Percentiles rank a stretch among this genome's conserved stretches.
These are phyloP conservation scores for Campoletis sonorensis DNA, from an alignment of 1,140 invertebrate species.

Conservation along the genomic window DNA sequence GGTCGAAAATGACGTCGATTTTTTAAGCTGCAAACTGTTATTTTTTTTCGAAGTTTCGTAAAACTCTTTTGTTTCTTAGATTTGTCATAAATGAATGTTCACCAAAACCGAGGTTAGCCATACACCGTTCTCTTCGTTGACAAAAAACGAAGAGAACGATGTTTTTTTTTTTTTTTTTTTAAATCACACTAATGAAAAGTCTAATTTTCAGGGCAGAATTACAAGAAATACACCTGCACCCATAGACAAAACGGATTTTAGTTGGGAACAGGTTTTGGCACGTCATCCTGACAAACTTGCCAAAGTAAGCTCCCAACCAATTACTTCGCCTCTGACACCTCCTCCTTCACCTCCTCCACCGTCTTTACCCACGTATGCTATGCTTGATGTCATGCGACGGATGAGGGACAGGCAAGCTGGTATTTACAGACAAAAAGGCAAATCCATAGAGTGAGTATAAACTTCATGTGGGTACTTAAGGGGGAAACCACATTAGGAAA, in stretches of 20 bases:
- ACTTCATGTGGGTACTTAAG: too few relatives aligned
- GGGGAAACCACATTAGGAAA: too few relatives aligned
- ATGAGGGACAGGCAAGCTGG: slow-evolving; percentile 72
- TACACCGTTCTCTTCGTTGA: too few relatives aligned
- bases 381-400: slow-evolving; percentile 74
- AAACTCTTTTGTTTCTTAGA: too few relatives aligned
- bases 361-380: slow-evolving; percentile 76
- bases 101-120: too few relatives aligned
- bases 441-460: slow-evolving; percentile 67
- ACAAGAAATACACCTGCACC: slow-evolving; percentile 69
- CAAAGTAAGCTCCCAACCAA: slow-evolving; percentile 68
- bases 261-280: slow-evolving; percentile 73
- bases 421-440: slow-evolving; percentile 60
- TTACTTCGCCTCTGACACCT: slow-evolving; percentile 63
- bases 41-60: too few relatives aligned
- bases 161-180: too few relatives aligned
- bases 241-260: slow-evolving; percentile 64
- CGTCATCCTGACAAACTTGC: slow-evolving; percentile 74
- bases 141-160: too few relatives aligned
- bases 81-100: too few relatives aligned
- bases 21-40: too few relatives aligned
- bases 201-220: slow-evolving; percentile 68
- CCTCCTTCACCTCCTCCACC: slow-evolving; percentile 69
- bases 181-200: too few relatives aligned
- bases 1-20: too few relatives aligned